Base-by-base conservation (phyloP, 2,797 vertebrate species). In the Darevskia mixta region DNA sequence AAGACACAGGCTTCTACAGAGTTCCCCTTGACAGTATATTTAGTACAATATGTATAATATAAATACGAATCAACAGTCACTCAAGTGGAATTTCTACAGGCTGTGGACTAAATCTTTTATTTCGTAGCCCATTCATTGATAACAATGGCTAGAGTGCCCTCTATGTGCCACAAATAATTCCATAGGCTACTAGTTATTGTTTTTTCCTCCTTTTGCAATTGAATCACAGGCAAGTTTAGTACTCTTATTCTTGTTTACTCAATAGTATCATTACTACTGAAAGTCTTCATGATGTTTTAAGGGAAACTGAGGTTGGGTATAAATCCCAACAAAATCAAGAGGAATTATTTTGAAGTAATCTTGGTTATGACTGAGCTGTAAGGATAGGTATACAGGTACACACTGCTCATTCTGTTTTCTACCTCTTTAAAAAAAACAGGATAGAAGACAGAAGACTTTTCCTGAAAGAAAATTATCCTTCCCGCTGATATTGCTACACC, bases 241-340 rank as follows among this genome's bases (percentile, higher is more conserved):
- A 23, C 11, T 61, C 86, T 15, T 43, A 76, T 85, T 79, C 84
- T 15, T 41, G 15, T 4, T 61, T 41, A 32, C 11, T 43, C 8
- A 82, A 0, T 55, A 80, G 41, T 67, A 86, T 35, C 88, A 11
- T 45, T 43, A 35, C 25, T 32, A 29, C 10, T 84, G 82, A 86
- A 87, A 92, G 32, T 2, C 27, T 2, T 84, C 18, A 8, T 64
- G 85, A 69, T 87, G 41, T 0, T 86, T 91, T 90, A 84, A 88
- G 84, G 73, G 15, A 87, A 86, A 75, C 6, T 13, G 61, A 75
- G n/a, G 7, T 38, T 67, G 8, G 41, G 10, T 4, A n/a, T 80
- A 49, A 27, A 73, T 81, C 4, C 25, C 6, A 38, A 8, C 71
- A 23, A 78, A 83, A 32, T 32, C 35, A 69, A 83, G 64, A 17